Evolutionary conservation across 2,797 vertebrate species (phyloP).

Genomic region (Gastrophryne carolinensis): DNA sequence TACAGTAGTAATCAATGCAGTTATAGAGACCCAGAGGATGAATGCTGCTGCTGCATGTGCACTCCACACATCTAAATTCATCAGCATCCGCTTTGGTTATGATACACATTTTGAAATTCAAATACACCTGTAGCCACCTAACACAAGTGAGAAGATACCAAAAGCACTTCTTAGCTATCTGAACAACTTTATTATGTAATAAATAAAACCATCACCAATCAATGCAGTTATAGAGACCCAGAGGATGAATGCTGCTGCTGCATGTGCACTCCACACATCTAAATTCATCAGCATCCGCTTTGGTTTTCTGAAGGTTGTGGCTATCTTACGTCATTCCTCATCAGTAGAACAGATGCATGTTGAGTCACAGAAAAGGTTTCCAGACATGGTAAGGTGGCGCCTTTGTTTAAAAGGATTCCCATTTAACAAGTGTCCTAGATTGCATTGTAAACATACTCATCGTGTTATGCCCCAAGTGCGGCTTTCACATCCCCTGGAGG

Average conservation of each 20-base stretch:
- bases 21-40: background rate
- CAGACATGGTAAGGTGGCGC: background rate
- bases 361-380: background rate
- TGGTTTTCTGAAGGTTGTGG: background rate
- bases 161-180: no score
- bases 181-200: no score
- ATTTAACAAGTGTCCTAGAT: constrained; percentile 51
- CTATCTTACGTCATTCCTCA: background rate
- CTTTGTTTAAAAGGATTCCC: constrained; percentile 4
- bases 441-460: constrained; percentile 30
- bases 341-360: background rate
- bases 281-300: background rate
- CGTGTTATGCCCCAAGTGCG: constrained; percentile 28
- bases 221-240: background rate
- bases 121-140: background rate
- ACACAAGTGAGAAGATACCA: background rate
- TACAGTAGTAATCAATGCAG: background rate
- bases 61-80: background rate
- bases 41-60: background rate
- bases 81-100: background rate
- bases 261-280: background rate
- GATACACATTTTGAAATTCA: background rate
- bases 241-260: no score
- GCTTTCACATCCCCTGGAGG: constrained; percentile 51
- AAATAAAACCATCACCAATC: no score